Conservation (phyloP, 2,888 invertebrate species). For the Tyria jacobaeae region DNA sequence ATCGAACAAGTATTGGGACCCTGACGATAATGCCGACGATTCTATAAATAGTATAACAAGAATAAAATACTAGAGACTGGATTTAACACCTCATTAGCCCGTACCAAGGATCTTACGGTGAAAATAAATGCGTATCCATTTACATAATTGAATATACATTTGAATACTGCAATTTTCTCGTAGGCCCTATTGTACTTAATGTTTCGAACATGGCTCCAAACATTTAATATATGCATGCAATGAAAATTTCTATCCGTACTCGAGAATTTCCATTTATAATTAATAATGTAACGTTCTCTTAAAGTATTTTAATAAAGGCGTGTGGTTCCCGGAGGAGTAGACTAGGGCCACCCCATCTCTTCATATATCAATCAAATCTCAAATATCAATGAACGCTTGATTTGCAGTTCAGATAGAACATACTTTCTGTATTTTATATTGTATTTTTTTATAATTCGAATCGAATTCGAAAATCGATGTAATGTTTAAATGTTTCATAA, state of each 20-base stretch:
- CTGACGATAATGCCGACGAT: neutral
- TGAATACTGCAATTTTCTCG: conserved; percentile 44
- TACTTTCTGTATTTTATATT: no score
- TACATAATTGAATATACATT: conserved; percentile 50
- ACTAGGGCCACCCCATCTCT: no score
- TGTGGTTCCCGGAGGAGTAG: no score
- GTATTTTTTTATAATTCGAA: no score
- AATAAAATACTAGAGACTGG: conserved; percentile 24
- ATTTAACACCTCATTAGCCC: conserved; percentile 41
- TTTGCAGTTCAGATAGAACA: no score
- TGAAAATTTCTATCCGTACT: neutral
- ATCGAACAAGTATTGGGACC: neutral
- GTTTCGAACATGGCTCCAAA: conserved; percentile 30
- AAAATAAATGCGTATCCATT: conserved; percentile 42
- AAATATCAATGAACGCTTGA: no score
- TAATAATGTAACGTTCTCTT: neutral
- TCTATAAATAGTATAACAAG: conserved; percentile 11
- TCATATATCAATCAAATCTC: no score
- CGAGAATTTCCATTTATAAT: neutral
- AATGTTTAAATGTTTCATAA: no score
- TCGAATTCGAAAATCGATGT: no score
- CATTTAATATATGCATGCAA: conserved; percentile 13
- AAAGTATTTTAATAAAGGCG: no score
- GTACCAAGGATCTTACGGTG: conserved; percentile 30
- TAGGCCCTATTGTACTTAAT: conserved; percentile 26